Conservation (phyloP, 2,113 vertebrate species). For the Lasiurus borealis region DNA sequence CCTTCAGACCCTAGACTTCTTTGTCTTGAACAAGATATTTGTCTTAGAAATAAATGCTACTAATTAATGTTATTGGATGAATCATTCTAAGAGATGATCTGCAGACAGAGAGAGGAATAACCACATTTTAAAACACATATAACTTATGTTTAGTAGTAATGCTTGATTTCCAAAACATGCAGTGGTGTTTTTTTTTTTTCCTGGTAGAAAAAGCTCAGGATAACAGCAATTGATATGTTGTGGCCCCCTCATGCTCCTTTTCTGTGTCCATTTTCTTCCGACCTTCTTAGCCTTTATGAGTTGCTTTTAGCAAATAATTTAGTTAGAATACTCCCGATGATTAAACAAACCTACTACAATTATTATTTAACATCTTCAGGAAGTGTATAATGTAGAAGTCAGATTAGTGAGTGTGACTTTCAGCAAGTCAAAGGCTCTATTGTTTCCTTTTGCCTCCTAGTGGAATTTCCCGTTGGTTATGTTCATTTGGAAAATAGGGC, state of each 20-base stretch:
- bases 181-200: neutral
- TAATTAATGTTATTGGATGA: constrained; percentile 2
- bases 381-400: neutral
- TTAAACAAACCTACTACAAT: neutral
- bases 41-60: neutral
- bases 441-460: constrained; percentile 80
- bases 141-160: neutral
- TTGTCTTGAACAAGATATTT: neutral
- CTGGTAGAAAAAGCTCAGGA: constrained; percentile 33
- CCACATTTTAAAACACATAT: neutral
- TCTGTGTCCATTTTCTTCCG: neutral
- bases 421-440: neutral
- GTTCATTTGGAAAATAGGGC: constrained; percentile 93
- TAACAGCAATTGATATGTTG: neutral
- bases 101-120: neutral
- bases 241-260: neutral
- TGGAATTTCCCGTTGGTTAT: constrained; percentile 95
- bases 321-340: neutral
- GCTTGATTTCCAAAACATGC: neutral
- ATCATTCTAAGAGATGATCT: neutral
- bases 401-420: neutral
- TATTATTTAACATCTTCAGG: neutral
- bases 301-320: constrained; percentile 4
- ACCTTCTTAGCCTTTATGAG: neutral
- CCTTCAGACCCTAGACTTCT: neutral